Conservation (phyloP, 2,888 invertebrate species). For the Scrobipalpa costella region DNA sequence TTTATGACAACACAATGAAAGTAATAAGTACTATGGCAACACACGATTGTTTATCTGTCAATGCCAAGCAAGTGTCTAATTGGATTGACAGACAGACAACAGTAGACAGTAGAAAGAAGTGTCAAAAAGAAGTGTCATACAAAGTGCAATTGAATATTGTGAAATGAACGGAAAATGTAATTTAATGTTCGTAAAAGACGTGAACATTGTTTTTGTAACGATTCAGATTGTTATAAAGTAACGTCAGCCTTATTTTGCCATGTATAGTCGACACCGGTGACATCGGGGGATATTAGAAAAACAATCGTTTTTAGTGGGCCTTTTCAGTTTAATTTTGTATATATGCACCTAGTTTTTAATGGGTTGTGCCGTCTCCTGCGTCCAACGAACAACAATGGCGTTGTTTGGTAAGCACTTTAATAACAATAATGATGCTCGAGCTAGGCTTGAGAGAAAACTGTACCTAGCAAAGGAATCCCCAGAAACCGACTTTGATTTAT, state of each 20-base stretch:
- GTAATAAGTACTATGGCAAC: too few relatives aligned
- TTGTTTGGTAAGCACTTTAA: conserved; percentile 64
- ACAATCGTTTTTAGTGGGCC: too few relatives aligned
- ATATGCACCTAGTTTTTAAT: conserved; percentile 56
- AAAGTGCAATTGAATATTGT: neutral
- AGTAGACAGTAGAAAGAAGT: too few relatives aligned
- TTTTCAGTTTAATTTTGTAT: conserved; percentile 37
- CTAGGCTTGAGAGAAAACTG: conserved; percentile 68
- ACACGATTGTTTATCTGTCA: neutral
- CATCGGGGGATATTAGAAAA: conserved; percentile 37
- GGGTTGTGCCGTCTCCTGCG: conserved; percentile 73
- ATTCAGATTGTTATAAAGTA: neutral
- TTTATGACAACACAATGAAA: too few relatives aligned
- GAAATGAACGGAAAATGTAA: neutral
- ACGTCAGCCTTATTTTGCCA: conserved; percentile 30
- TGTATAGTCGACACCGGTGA: conserved; percentile 48
- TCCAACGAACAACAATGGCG: conserved; percentile 66
- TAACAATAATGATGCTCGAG: conserved; percentile 53
- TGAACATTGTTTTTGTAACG: neutral
- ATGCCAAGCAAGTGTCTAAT: neutral
- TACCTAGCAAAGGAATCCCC: conserved; percentile 86
- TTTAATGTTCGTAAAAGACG: neutral
- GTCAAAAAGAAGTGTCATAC: neutral
- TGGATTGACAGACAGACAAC: neutral
- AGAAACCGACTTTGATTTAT: conserved; percentile 89